Base-by-base conservation (phyloP, 1,140 invertebrate genomes). In the Mylabris phalerata region DNA sequence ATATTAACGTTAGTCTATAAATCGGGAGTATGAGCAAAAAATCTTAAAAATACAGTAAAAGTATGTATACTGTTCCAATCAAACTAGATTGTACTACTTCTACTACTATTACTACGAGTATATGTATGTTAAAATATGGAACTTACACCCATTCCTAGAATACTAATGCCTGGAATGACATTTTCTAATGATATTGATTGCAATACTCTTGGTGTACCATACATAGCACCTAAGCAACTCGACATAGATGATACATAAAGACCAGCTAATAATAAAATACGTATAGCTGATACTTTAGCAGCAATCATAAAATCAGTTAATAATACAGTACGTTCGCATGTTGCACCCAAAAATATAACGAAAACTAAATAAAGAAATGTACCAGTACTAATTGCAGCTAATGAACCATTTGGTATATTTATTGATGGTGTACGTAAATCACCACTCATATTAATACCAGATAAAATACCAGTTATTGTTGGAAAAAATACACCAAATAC, bases 381-480 rank as follows among this genome's bases (percentile, higher is more conserved):
- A 85, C 88, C 89, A 42, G 88, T 90, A 50, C 88, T 86, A 58
- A 98, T 84, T 47, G 95, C 93, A 27, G 92, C 88, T 26, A 98
- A 75, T 3, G 95, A 96, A 40, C 95, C 95, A 75, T 91, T 89
- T 3, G 95, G 93, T 70, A 98, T 98, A 74, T 95, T 92, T 44
- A 84, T 84, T 9, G 90, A 90, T 0, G 95, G 95, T 68, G 94
- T 87, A 55, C 85, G 83, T 43, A 98, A 80, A 76, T 98, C 95
- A 9, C 94, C 94, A 75, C 93, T 95, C 95, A 98, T 98, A 73
- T 98, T 98, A 62, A 98, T 92, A 44, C 95, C 95, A 44, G 95
- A 93, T 57, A 98, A 80, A 47, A 98, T 91, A 25, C 93, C 93
- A 55, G 93, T 91, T 50, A 96, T 85, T 47, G 95, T 92, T 49